These are phyloP conservation scores for Agrotis segetum DNA, from an alignment of 2,888 invertebrate genomes.

Conservation along the genomic window DNA sequence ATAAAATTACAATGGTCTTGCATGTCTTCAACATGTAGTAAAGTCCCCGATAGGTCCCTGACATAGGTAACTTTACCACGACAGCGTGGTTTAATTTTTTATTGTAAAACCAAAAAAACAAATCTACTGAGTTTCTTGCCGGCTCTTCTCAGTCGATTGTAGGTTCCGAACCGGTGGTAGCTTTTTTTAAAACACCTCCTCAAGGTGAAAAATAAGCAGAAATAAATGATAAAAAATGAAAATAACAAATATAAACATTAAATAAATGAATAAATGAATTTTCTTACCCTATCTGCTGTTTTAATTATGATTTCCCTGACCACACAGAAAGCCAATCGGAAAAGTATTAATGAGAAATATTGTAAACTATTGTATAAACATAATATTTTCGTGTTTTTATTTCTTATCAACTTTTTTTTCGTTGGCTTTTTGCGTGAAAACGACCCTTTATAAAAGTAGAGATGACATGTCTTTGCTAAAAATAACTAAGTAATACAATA, in stretches of 20 bases:
- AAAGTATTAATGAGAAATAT: too few relatives aligned
- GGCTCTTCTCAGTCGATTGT: conserved; percentile 87
- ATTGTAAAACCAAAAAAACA: conserved; percentile 17
- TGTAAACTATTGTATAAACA: too few relatives aligned
- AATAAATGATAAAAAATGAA: conserved; percentile 24
- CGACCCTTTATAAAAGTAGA: conserved; percentile 2
- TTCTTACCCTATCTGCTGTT: conserved; percentile 71
- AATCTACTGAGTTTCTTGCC: conserved; percentile 87
- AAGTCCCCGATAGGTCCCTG: conserved; percentile 51
- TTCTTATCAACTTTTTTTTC: neutral
- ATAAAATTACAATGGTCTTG: neutral
- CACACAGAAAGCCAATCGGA: conserved; percentile 1
- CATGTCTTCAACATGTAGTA: conserved; percentile 47
- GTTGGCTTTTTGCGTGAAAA: conserved; percentile 16
- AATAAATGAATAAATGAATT: conserved; percentile 58
- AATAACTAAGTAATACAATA: conserved; percentile 2
- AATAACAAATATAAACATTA: conserved; percentile 2
- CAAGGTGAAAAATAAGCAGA: conserved; percentile 20
- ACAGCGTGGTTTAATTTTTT: conserved; percentile 32
- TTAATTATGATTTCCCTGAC: conserved; percentile 64
- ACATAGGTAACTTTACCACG: conserved; percentile 57
- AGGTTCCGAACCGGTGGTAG: conserved; percentile 84
- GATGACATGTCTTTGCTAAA: neutral
- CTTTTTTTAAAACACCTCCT: conserved; percentile 38
- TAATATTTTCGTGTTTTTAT: too few relatives aligned